Base-by-base conservation (phyloP, 2,888 invertebrate species). In the Nymphalis c-album region DNA sequence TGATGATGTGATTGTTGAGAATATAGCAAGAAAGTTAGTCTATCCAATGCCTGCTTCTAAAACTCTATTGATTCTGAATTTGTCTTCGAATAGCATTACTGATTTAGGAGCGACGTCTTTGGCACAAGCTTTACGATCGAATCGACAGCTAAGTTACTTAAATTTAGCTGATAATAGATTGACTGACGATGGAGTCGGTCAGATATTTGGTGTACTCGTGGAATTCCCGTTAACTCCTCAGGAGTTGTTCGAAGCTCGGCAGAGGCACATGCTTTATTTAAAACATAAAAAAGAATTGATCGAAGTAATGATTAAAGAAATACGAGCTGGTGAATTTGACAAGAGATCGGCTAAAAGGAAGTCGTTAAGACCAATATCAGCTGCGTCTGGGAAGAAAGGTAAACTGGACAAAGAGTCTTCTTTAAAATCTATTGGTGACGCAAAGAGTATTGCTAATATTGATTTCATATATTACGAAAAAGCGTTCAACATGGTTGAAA, bases 71-170 rank as follows among this genome's bases (percentile, higher is more conserved):
- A 68, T 79, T n/a, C 71, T 90, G 0, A 88, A 86, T 71, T 68
- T 90, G 45, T 75, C 87, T 2, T 77, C 84, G 0, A 90, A 90
- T 63, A 77, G 60, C 60, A 85, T 90, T 13, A 84, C 87, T 1
- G 83, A 89, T 72, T 16, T 68, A 0, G 89, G 88, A 1, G 82
- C 76, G 0, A 76, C 74, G 35, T 71, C 71, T 67, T 64, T 90
- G 60, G 82, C 80, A 2, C 70, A 81, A 2, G 78, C 77, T 0
- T 63, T 90, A 3, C 76, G 85, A 63, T 69, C 80, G 0, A 90
- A 90, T 63, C 78, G 85, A 67, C 74, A 78, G 5, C 67, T 90
- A 2, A 63, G 68, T 16, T 88, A 87, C 66, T 61, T 90, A 18
- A 89, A 87, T 73, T 66, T 90, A 63, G 75, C 85, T 3, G 80